Base-by-base conservation (phyloP, 2,888 invertebrate species). In the Heliothis peltigera region DNA sequence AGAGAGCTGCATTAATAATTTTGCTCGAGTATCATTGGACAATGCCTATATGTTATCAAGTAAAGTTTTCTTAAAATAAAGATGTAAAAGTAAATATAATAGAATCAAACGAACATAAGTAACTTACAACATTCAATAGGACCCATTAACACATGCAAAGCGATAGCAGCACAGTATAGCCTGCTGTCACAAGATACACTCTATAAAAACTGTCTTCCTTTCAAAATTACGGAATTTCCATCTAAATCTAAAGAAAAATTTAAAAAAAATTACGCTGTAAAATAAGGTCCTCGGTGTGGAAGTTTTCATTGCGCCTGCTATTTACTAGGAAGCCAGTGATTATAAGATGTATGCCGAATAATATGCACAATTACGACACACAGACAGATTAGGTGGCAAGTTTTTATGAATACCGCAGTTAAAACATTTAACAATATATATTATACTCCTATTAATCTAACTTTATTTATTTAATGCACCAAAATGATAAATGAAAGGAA, bases 81-180 rank as follows among this genome's bases (percentile, higher is more conserved):
- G 15, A 10, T 39, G 15, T n/a, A 12, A 15, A n/a, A 39, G 39
- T 15, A 39, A 39, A 39, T 1, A n/a, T 35, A 3, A 10, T 17
- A 18, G 42, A 21, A 43, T 18, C 12, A 10, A 32, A 32, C 10
- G 32, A 32, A 32, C 12, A 32, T 32, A 12, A 32, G 32, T 32
- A 32, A 46, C 6, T 21, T 43, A 55, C 7, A 25, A 64, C 49
- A n/a, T 18, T 25, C 28, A 25, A 10, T 7, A 39, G 19, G 35
- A n/a, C 51, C 56, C 44, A 55, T 39, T 6, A 19, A 64, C 46
- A 60, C 79, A 79, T 79, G 79, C 79, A 77, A 77, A 79, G 79
- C 78, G 47, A 55, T 28, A 59, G 39, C 52, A 69, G 64, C 60
- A 64, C 58, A 57, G 48, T 56, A 65, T 55, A 62, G 51, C 47